Evolutionary conservation across 2,797 vertebrate species (phyloP).

Genomic region (Staurois parvus): DNA sequence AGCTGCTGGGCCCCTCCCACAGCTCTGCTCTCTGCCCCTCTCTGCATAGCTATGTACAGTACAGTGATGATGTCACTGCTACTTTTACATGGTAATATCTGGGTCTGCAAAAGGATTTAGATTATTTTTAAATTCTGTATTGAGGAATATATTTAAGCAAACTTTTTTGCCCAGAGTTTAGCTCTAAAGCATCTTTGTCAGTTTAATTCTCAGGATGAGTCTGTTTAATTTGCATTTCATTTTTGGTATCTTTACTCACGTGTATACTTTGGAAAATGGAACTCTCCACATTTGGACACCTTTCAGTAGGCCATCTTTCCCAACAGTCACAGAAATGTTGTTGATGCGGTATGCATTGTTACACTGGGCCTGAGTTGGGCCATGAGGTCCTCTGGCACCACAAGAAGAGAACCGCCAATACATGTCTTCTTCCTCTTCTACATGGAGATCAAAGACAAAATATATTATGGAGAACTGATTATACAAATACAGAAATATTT

Average conservation of each 20-base stretch:
- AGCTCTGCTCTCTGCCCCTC: too few relatives aligned
- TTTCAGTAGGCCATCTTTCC: constrained; percentile 77
- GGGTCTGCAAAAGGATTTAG: too few relatives aligned
- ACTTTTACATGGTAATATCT: too few relatives aligned
- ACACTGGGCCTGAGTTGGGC: constrained; percentile 90
- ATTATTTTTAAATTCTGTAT: too few relatives aligned
- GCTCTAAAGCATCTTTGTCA: too few relatives aligned
- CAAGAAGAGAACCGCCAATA: constrained; percentile 87
- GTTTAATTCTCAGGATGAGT: too few relatives aligned
- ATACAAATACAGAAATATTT: too few relatives aligned
- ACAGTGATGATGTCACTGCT: too few relatives aligned
- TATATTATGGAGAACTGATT: not conserved
- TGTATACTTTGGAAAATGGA: constrained; percentile 83
- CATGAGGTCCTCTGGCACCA: constrained; percentile 83
- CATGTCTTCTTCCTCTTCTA: constrained; percentile 78
- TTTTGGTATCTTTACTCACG: constrained; percentile 71
- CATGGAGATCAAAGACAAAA: constrained; percentile 4
- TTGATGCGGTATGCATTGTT: constrained; percentile 84
- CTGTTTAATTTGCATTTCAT: not conserved
- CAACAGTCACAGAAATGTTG: constrained; percentile 81
- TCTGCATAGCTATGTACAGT: too few relatives aligned
- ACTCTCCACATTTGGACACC: constrained; percentile 89
- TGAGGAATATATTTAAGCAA: too few relatives aligned
- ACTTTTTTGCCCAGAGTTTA: too few relatives aligned
- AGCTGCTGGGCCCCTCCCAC: too few relatives aligned